Conservation (phyloP, 2,888 invertebrate species). For the Lagria hirta region DNA sequence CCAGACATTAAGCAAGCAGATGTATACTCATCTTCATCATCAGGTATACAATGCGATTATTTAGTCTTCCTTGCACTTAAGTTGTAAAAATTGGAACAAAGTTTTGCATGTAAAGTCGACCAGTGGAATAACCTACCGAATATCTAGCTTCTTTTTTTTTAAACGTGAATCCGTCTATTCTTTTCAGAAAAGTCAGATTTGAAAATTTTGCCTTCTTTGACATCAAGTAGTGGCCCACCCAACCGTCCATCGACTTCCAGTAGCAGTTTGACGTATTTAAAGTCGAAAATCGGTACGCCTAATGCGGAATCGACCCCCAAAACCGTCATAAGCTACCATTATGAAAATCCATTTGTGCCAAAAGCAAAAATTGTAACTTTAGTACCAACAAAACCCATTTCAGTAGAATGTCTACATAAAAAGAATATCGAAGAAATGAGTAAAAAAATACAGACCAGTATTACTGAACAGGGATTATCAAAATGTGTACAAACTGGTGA, state of each 20-base stretch:
- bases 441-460: conserved; percentile 32
- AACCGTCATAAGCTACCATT: conserved; percentile 7
- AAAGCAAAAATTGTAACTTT: conserved; percentile 29
- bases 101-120: too few relatives aligned
- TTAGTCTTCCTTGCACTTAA: too few relatives aligned
- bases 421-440: conserved; percentile 8
- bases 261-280: conserved; percentile 29
- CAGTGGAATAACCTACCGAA: too few relatives aligned
- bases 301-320: conserved; percentile 60
- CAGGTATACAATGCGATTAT: too few relatives aligned
- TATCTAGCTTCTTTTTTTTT: too few relatives aligned
- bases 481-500: conserved; percentile 24
- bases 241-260: neutral
- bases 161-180: too few relatives aligned
- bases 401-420: conserved; percentile 38
- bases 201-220: too few relatives aligned
- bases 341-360: conserved; percentile 21
- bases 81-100: too few relatives aligned
- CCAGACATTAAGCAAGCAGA: too few relatives aligned
- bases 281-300: conserved; percentile 52
- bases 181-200: too few relatives aligned
- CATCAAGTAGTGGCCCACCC: conserved; percentile 2
- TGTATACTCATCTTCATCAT: too few relatives aligned
- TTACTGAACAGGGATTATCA: conserved; percentile 17
- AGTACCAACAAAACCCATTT: conserved; percentile 43